These are phyloP conservation scores for Pristionchus exspectatus DNA, from an alignment of 2,888 invertebrate species.

Conservation along the genomic window DNA sequence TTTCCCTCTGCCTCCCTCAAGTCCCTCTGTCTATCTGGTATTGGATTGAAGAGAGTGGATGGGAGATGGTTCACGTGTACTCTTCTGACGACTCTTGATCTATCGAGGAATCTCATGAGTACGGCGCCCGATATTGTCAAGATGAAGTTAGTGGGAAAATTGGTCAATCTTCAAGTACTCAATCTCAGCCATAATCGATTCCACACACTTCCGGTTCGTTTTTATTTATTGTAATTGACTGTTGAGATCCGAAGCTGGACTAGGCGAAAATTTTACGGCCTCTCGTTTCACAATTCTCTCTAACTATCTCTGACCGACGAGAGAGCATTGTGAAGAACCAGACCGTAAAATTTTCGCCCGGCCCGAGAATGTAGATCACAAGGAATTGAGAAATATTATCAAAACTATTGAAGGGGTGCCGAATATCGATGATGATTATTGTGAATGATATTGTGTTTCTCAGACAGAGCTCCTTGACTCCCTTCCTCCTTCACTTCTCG, in stretches of 20 bases:
- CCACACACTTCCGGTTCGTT: neutral
- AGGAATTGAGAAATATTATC: neutral
- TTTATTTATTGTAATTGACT: neutral
- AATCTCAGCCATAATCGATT: neutral
- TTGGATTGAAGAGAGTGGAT: conserved; percentile 3
- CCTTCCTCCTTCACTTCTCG: conserved; percentile 29
- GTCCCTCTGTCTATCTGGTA: neutral
- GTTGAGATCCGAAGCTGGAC: neutral
- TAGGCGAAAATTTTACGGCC: too few relatives aligned
- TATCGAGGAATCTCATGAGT: conserved; percentile 32
- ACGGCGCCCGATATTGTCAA: neutral
- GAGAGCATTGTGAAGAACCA: too few relatives aligned
- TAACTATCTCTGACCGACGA: too few relatives aligned
- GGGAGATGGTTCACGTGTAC: conserved; percentile 44
- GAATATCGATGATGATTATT: neutral
- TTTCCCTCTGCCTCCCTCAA: conserved; percentile 13
- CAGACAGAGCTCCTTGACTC: neutral
- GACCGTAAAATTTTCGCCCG: too few relatives aligned
- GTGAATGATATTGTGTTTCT: neutral
- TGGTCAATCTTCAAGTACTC: conserved; percentile 32
- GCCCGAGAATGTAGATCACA: too few relatives aligned
- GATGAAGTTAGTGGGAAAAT: neutral
- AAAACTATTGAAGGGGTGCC: neutral
- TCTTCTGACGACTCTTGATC: conserved; percentile 32
- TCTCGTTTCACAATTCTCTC: too few relatives aligned